Base-by-base conservation (phyloP, 2,797 vertebrate species). In the Salmo trutta region DNA sequence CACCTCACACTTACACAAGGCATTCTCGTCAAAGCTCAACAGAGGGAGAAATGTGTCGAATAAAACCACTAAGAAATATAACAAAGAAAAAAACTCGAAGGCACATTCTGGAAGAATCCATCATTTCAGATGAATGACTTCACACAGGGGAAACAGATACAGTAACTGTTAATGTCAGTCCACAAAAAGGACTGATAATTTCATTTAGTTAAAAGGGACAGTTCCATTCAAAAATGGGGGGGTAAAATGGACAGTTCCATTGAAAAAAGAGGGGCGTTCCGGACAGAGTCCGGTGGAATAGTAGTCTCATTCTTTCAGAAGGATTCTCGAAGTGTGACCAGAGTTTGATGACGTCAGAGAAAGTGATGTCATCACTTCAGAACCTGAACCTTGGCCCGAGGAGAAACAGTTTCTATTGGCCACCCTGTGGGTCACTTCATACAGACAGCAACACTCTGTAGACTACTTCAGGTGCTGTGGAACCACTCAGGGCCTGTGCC, bases 91-190 rank as follows among this genome's bases (percentile, higher is more conserved):
- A 47, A 47, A 68, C 33, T 27, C 72, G 89, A 95, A 95, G 94
- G 94, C 94, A 95, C 94, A 86, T 92, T 93, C 87, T 89, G 91
- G 88, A 82, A 81, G 69, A 79, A 81, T 83, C 74, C 1, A 78
- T 88, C 73, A 65, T 53, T 78, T 85, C 73, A 73, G 81, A 82
- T 86, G 83, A 75, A 68, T 19, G 72, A 87, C 81, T 87, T 82
- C 74, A 51, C 78, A 79, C 80, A 69, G 68, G 27, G 81, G 73
- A 47, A 41, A 75, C 81, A 78, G 27, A 51, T 53, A 1, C 68
- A 72, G 76, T 73, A 53, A 27, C 29, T 52, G 73, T 74, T 80
- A 17, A 47, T 47, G 41, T 47, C 41, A 47, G 41, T 47, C 41
- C 41, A 47, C 41, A 47, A 14, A 47, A 47, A 47, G 41, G 41